These are phyloP conservation scores for Dryobota labecula DNA, from an alignment of 2,888 invertebrate genomes.

Conservation along the genomic window DNA sequence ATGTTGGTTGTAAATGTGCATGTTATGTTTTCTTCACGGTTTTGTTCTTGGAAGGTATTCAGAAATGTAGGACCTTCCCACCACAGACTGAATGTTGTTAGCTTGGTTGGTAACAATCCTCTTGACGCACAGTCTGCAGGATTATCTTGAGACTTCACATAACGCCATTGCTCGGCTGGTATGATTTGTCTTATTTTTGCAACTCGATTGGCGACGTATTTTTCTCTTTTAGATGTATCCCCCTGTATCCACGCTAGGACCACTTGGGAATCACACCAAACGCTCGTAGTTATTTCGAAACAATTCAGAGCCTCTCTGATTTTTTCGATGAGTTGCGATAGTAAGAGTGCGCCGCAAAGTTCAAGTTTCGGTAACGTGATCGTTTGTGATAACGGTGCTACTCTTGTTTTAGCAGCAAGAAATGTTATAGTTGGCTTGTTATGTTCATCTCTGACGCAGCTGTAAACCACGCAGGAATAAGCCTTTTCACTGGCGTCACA, in stretches of 20 bases:
- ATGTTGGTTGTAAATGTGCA: constrained; percentile 6
- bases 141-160: too few species aligned
- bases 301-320: neutral
- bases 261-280: constrained; percentile 28
- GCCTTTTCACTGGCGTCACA: constrained; percentile 17
- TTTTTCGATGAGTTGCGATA: constrained; percentile 1
- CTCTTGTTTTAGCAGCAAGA: constrained; percentile 28
- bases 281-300: neutral
- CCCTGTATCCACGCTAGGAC: constrained; percentile 39
- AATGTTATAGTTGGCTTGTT: constrained; percentile 2
- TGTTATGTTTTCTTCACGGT: too few species aligned
- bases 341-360: constrained; percentile 18
- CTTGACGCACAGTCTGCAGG: too few species aligned
- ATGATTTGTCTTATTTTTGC: too few species aligned
- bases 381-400: constrained; percentile 21
- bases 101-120: too few species aligned
- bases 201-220: too few species aligned
- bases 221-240: neutral
- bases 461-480: constrained; percentile 31
- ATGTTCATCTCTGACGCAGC: constrained; percentile 12
- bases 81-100: too few species aligned
- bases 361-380: constrained; percentile 28
- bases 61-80: too few species aligned
- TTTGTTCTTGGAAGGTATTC: too few species aligned
- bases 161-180: too few species aligned